phyloP scores from a whole-genome alignment of 2,797 vertebrate species.

The Smutsia temminckii region DNA sequence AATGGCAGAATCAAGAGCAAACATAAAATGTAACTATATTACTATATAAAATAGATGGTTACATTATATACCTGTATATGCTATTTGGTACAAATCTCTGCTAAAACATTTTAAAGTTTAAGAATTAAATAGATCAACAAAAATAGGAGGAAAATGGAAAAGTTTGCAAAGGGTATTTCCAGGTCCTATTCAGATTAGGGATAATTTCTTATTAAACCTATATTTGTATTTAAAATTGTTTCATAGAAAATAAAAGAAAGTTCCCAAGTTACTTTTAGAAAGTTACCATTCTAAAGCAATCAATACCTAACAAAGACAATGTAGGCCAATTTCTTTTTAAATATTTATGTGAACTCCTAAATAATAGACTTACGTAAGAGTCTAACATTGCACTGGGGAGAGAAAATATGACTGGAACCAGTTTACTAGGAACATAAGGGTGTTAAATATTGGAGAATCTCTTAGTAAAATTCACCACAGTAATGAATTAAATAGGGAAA shows the following conservation, averaged over 20 bases:
- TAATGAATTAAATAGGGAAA: not conserved
- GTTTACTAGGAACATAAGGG: not conserved
- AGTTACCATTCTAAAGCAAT: not conserved
- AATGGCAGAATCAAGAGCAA: not conserved
- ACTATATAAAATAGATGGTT: not conserved
- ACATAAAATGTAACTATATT: not conserved
- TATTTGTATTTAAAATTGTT: not conserved
- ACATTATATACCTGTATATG: not conserved
- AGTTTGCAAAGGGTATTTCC: not conserved
- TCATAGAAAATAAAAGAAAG: not conserved
- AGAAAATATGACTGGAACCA: not conserved
- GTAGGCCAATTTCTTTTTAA: not conserved
- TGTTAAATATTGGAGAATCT: not conserved
- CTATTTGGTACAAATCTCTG: not conserved
- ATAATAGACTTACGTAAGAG: not conserved
- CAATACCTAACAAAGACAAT: not conserved
- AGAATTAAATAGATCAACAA: not conserved
- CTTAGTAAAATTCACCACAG: not conserved
- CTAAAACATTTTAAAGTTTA: slow-evolving; percentile 15
- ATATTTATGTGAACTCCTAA: not conserved
- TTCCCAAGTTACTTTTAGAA: not conserved
- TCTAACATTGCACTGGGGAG: not conserved
- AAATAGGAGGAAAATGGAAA: not conserved
- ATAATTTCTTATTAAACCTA: not conserved
- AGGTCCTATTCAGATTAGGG: not conserved